Evolutionary conservation across 2,888 invertebrate genomes (phyloP).

Genomic region (Auanema sp.): DNA sequence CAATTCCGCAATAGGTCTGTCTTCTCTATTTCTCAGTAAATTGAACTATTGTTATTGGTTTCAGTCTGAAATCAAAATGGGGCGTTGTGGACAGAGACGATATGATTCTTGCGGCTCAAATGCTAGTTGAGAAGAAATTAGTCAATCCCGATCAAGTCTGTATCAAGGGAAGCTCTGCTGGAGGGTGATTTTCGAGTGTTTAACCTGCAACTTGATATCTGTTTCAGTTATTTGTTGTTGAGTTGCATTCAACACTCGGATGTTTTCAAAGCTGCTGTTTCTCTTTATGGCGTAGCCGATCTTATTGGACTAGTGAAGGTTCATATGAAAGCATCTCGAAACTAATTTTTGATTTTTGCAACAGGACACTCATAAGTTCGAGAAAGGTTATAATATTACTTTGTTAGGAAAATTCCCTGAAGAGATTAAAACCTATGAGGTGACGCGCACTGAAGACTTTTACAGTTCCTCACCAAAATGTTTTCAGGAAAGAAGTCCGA

Average conservation of each 20-base stretch:
- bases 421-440: slow-evolving; percentile 47
- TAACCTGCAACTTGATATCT: too few species aligned
- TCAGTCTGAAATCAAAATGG: slow-evolving; percentile 62
- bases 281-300: slow-evolving; percentile 67
- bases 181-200: too few species aligned
- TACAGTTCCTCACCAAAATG: neutral
- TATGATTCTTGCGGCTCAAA: slow-evolving; percentile 64
- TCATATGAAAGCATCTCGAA: neutral
- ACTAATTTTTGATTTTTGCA: slow-evolving; percentile 8
- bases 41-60: too few species aligned
- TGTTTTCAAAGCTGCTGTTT: slow-evolving; percentile 66
- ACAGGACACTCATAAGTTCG: slow-evolving; percentile 67
- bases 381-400: slow-evolving; percentile 65
- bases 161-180: slow-evolving; percentile 66
- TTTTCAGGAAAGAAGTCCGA: slow-evolving; percentile 60
- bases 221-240: slow-evolving; percentile 45
- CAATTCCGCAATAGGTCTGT: slow-evolving; percentile 64
- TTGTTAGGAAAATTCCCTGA: slow-evolving; percentile 62
- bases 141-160: slow-evolving; percentile 65
- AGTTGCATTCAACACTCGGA: slow-evolving; percentile 46
- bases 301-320: slow-evolving; percentile 60
- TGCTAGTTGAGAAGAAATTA: slow-evolving; percentile 54
- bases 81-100: slow-evolving; percentile 67
- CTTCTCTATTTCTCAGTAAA: neutral
- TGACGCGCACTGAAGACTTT: slow-evolving; percentile 18